Conservation (phyloP, 2,113 vertebrate species). For the Dipodomys ordii region DNA sequence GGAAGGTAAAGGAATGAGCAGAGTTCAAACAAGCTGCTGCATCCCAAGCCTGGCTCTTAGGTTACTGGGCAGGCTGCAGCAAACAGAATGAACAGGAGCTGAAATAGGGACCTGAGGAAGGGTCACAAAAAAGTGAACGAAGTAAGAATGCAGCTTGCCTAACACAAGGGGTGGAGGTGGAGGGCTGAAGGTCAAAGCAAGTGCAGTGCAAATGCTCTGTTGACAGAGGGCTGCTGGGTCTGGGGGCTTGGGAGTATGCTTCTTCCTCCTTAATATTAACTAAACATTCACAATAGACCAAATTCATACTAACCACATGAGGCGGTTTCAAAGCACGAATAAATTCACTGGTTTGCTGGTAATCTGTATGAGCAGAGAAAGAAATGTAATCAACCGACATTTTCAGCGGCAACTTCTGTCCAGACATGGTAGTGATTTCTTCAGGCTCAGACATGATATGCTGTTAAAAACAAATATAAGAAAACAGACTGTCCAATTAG, state of each 20-base stretch:
- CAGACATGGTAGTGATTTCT: conserved; percentile 99
- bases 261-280: background rate
- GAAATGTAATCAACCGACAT: conserved; percentile 99
- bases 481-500: conserved; percentile 8
- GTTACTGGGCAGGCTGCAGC: background rate
- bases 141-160: background rate
- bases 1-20: background rate
- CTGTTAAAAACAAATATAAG: conserved; percentile 82
- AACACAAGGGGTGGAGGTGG: background rate
- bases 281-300: background rate
- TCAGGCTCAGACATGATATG: conserved; percentile 99
- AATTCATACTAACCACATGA: conserved; percentile 92
- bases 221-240: accelerated
- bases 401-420: conserved; percentile 98
- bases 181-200: background rate
- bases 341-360: conserved; percentile 99
- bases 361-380: conserved; percentile 99
- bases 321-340: conserved; percentile 98
- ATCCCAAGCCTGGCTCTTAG: background rate
- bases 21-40: background rate
- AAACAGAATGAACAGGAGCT: background rate
- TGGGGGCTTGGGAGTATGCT: background rate
- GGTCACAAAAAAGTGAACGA: background rate
- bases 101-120: background rate
- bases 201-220: accelerated